Evolutionary conservation across 2,797 vertebrate species (phyloP), one percentile per base, ranked within the genome.

Genomic region (Hoplostethus atlanticus): DNA sequence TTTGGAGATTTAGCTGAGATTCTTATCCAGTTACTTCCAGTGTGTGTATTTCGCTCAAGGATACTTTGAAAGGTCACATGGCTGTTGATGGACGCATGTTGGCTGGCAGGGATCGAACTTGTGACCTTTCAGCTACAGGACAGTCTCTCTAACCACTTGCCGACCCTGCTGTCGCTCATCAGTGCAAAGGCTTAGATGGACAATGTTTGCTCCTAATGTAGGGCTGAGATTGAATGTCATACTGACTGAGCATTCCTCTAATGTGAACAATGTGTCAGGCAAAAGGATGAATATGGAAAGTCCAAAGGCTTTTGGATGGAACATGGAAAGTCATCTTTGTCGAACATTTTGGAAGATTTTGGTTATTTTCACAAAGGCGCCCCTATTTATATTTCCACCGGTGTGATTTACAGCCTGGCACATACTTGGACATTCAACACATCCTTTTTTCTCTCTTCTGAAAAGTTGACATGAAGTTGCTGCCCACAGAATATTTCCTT

Each of bases 381-480:
- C 80, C 52, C 16, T 71, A 55, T 60, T 77, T 64, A 66, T 54
- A 60, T 90, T 91, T 88, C 84, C 84, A 77, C 59, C 61, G 61
- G 71, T 68, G 64, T 72, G 81, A 79, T 89, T 87, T 87, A 82
- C 79, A 77, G 57, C 58, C 63, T 83, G 73, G 75, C 76, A 65
- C 58, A 44, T 67, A 31, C 71, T 77, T 76, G 61, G 76, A 77
- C 73, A n/a, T 67, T 79, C 52, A 84, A 81, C 61, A 75, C 52
- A 47, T 81, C 47, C 13, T 55, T 78, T 71, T 73, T 71, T 71
- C 38, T 67, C 61, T 72, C 13, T 54, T 61, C 61, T 54, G 58
- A 71, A 76, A 69, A 42, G 64, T 47, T 63, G 59, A 78, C 62
- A 47, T 44, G 15, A 73, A 77, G 42, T 16, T 52, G 16, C 68